Conservation (phyloP, 2,888 invertebrate species). For the Choreutis nemorana region DNA sequence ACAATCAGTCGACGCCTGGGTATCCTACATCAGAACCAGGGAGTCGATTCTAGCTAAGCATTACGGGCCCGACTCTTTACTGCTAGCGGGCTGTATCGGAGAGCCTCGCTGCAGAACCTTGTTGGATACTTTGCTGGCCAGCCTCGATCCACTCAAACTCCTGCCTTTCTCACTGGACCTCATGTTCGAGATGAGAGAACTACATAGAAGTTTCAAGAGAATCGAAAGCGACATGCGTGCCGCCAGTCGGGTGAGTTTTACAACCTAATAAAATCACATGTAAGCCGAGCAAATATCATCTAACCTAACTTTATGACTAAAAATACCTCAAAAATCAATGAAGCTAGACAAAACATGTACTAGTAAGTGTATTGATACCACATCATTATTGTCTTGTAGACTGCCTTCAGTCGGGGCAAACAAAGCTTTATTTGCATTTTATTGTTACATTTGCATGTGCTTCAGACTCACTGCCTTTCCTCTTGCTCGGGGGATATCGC, state of each 20-base stretch:
- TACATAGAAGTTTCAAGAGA: slow-evolving; percentile 78
- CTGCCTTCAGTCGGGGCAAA: slow-evolving; percentile 32
- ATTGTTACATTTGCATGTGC: slow-evolving; percentile 63
- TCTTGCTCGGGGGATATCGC: slow-evolving; percentile 21
- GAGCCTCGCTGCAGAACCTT: slow-evolving; percentile 66
- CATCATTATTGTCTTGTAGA: slow-evolving; percentile 29
- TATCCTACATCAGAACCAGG: slow-evolving; percentile 83
- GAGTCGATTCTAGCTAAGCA: slow-evolving; percentile 84
- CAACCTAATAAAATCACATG: slow-evolving; percentile 2
- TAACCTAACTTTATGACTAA: slow-evolving; percentile 13
- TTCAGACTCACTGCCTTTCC: slow-evolving; percentile 38
- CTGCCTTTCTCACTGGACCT: slow-evolving; percentile 84
- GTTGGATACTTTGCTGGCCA: slow-evolving; percentile 77
- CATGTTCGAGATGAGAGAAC: slow-evolving; percentile 78
- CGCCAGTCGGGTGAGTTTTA: slow-evolving; percentile 47
- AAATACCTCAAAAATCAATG: slow-evolving; percentile 6
- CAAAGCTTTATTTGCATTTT: slow-evolving; percentile 65
- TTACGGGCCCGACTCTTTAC: slow-evolving; percentile 78
- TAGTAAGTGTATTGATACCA: slow-evolving; percentile 28
- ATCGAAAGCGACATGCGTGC: slow-evolving; percentile 67
- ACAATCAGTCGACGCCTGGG: slow-evolving; percentile 90
- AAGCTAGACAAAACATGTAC: slow-evolving; percentile 18
- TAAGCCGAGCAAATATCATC: slow-evolving; percentile 3
- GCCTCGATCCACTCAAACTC: slow-evolving; percentile 80
- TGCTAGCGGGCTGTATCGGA: slow-evolving; percentile 70